These are phyloP conservation scores for Patiria pectinifera DNA, from an alignment of 53 echinoderm and acorn worm species.

Conservation along the genomic window DNA sequence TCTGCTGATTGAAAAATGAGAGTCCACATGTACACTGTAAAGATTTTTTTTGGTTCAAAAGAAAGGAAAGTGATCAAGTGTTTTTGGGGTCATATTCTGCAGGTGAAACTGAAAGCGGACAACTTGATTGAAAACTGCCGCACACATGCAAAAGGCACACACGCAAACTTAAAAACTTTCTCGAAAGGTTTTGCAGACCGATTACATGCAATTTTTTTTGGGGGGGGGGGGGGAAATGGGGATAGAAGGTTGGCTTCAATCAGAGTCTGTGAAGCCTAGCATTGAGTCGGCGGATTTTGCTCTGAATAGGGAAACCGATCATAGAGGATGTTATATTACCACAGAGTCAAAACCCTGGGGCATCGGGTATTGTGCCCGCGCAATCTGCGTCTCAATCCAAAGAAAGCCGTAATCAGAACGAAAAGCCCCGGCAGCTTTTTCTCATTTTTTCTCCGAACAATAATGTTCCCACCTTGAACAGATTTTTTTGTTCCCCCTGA, in stretches of 20 bases:
- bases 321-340: constrained; percentile 4
- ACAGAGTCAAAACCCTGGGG: constrained; percentile 56
- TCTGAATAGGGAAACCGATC: background rate
- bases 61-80: too few relatives aligned
- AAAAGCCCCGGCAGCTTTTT: constrained; percentile 22
- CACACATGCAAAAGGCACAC: background rate
- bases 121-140: background rate
- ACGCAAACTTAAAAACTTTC: background rate
- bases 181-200: constrained; percentile 26
- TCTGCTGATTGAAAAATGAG: too few relatives aligned
- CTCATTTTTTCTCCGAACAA: background rate
- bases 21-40: too few relatives aligned
- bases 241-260: background rate
- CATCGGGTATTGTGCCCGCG: constrained; percentile 20
- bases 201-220: constrained; percentile 17
- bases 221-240: background rate
- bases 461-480: constrained; percentile 18
- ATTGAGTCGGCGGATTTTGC: constrained; percentile 13
- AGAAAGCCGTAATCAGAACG: constrained; percentile 38
- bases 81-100: too few relatives aligned
- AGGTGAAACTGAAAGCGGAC: too few relatives aligned
- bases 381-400: constrained; percentile 34
- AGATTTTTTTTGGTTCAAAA: too few relatives aligned
- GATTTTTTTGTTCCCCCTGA: background rate
- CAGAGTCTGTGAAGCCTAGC: background rate